Percentiles rank a stretch among this genome's conserved stretches.
Conservation (phyloP, 92 coral and sea anemone species). For the Siderastrea radians region DNA sequence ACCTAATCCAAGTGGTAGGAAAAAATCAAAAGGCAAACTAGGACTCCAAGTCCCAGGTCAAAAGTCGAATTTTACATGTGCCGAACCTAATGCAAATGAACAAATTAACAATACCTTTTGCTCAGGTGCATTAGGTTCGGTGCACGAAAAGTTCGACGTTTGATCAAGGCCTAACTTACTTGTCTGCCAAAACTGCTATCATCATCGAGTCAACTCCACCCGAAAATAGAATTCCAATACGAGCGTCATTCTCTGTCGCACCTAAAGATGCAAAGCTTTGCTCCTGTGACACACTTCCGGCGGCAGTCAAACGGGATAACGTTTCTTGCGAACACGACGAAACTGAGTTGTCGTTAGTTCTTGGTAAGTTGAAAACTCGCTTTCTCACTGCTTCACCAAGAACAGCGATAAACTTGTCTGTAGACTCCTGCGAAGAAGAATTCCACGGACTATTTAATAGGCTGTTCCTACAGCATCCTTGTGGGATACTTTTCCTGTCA, state of each 20-base stretch:
- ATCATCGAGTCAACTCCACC: slow-evolving; percentile 99
- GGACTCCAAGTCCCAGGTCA: too few relatives aligned
- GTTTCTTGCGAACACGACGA: background rate
- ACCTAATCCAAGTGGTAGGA: too few relatives aligned
- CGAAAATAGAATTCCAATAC: slow-evolving; percentile 92
- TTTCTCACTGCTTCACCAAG: slow-evolving; percentile 90
- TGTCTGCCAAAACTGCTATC: slow-evolving; percentile 92
- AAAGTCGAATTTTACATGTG: too few relatives aligned
- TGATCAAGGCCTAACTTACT: slow-evolving; percentile 49
- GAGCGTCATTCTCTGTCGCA: slow-evolving; percentile 12
- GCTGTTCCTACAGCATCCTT: background rate
- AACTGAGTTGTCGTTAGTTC: slow-evolving; percentile 13
- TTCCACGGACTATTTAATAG: background rate
- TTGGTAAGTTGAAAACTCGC: slow-evolving; percentile 89
- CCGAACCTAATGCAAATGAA: too few relatives aligned
- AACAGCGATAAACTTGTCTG: slow-evolving; percentile 56
- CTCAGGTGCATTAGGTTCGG: too few relatives aligned
- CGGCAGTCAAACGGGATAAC: background rate
- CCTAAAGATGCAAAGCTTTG: background rate
- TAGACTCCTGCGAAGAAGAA: slow-evolving; percentile 17
- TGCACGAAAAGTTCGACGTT: too few relatives aligned
- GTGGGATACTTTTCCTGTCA: background rate
- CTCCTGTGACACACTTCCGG: background rate
- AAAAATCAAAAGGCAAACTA: too few relatives aligned
- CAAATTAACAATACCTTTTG: too few relatives aligned